Evolutionary conservation across 2,888 invertebrate species (phyloP).

Genomic region (Dorcus parallelipipedus): DNA sequence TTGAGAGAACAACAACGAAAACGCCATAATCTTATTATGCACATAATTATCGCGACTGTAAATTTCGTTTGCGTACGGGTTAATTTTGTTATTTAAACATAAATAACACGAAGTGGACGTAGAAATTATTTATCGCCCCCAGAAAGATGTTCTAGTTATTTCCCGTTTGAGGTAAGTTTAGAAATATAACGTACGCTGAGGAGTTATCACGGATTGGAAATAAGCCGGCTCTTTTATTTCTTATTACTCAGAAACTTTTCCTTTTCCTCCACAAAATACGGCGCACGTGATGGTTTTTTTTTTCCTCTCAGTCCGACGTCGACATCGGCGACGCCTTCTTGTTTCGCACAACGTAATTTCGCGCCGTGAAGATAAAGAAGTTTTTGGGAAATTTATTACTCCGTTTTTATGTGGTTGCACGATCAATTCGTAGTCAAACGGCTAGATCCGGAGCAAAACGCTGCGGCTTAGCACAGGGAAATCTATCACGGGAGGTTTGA

Average conservation of each 20-base stretch:
- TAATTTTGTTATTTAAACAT: too few species aligned
- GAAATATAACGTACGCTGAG: slow-evolving; percentile 16
- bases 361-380: slow-evolving; percentile 2
- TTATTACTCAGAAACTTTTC: neutral
- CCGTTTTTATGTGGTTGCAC: neutral
- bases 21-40: too few species aligned
- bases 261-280: neutral
- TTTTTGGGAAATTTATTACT: slow-evolving; percentile 1
- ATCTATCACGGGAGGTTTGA: slow-evolving; percentile 11
- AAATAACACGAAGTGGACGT: too few species aligned
- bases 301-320: neutral
- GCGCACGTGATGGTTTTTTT: neutral
- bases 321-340: neutral
- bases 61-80: too few species aligned
- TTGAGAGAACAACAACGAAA: too few species aligned
- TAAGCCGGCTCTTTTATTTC: slow-evolving; percentile 8
- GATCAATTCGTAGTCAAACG: too few species aligned
- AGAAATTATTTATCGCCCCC: slow-evolving; percentile 3
- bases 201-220: slow-evolving; percentile 18
- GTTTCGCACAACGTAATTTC: neutral
- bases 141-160: slow-evolving; percentile 26
- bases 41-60: too few species aligned
- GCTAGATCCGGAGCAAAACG: too few species aligned
- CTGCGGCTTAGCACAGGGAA: neutral
- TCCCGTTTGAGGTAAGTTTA: too few species aligned